A percentile compares a stretch with the other conserved stretches of the same genome.
Evolutionary conservation across 1,140 invertebrate species (phyloP).

Genomic region (Zaprionus ghesquierei): DNA sequence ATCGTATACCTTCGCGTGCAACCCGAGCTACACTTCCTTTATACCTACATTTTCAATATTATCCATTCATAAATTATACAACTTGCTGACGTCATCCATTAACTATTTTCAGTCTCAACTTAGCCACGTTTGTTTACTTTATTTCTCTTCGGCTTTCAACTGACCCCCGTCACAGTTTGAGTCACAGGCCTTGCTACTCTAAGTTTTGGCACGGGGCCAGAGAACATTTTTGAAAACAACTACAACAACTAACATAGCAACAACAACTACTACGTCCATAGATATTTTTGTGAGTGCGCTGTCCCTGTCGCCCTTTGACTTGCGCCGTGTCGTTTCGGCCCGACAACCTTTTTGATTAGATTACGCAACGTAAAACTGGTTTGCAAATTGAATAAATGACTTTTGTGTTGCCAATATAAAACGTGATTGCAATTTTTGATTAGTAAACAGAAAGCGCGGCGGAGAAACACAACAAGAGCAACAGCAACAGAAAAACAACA

Average conservation of each 20-base stretch:
- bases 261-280: neutral
- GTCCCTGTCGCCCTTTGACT: slow-evolving; percentile 5
- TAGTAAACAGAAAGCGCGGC: slow-evolving; percentile 57
- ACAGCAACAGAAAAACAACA: slow-evolving; percentile 10
- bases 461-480: neutral
- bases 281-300: neutral
- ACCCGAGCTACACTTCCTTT: neutral
- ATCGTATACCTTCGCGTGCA: too few species aligned
- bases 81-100: slow-evolving; percentile 41
- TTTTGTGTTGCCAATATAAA: slow-evolving; percentile 81
- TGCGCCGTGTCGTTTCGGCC: slow-evolving; percentile 12
- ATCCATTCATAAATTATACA: slow-evolving; percentile 24
- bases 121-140: slow-evolving; percentile 43
- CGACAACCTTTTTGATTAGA: slow-evolving; percentile 76
- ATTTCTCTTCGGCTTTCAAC: slow-evolving; percentile 29
- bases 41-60: neutral
- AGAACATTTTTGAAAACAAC: slow-evolving; percentile 24
- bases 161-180: slow-evolving; percentile 20
- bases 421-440: slow-evolving; percentile 80
- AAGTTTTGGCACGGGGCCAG: slow-evolving; percentile 58
- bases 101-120: slow-evolving; percentile 54
- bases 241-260: slow-evolving; percentile 6
- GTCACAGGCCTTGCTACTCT: neutral
- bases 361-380: slow-evolving; percentile 80
- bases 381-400: slow-evolving; percentile 81